Conservation (phyloP, 2,113 vertebrate species). For the Guaruba guarouba region DNA sequence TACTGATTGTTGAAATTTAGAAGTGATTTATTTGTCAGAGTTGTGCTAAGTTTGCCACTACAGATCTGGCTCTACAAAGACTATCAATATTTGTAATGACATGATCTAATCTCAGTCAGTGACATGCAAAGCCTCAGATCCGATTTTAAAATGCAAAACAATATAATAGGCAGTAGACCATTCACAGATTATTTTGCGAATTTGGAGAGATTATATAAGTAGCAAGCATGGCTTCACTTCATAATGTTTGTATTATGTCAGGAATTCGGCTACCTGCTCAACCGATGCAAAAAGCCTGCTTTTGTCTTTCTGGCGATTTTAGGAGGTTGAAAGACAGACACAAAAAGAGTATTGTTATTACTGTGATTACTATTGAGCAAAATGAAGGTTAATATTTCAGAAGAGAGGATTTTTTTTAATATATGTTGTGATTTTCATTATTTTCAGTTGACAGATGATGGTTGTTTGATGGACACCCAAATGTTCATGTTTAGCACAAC, state of each 20-base stretch:
- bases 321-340: neutral
- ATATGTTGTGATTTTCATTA: neutral
- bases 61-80: neutral
- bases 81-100: neutral
- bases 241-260: neutral
- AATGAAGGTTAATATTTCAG: neutral
- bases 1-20: neutral
- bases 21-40: conserved; percentile 2
- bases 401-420: neutral
- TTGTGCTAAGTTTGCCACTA: neutral
- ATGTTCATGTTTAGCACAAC: neutral
- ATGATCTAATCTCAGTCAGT: neutral
- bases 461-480: neutral
- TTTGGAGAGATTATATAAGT: neutral
- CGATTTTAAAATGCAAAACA: neutral
- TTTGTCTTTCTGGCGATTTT: neutral
- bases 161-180: neutral
- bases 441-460: neutral
- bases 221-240: neutral
- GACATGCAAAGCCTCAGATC: neutral
- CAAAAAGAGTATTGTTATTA: neutral
- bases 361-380: neutral
- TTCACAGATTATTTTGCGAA: neutral
- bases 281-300: neutral
- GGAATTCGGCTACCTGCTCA: neutral